phyloP scores from a whole-genome alignment of 2,888 invertebrate genomes.

The Eremobia ochroleuca region DNA sequence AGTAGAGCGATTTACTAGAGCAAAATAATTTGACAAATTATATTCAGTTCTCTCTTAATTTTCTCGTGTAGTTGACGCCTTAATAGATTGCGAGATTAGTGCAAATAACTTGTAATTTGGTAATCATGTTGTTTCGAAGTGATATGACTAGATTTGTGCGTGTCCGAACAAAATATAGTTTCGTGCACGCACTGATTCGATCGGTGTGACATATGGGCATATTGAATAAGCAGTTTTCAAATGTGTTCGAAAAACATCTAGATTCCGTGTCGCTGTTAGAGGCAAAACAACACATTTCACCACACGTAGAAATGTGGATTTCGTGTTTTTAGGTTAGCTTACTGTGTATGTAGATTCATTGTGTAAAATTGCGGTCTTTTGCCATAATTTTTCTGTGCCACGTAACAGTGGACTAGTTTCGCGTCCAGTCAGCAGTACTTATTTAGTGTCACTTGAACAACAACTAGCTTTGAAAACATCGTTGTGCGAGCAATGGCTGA shows the following conservation, averaged over 20 bases:
- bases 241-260: conserved; percentile 14
- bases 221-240: conserved; percentile 28
- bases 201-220: conserved; percentile 16
- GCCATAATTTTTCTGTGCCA: conserved; percentile 10
- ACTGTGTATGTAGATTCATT: conserved; percentile 11
- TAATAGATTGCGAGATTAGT: conserved; percentile 48
- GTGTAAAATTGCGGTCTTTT: conserved; percentile 5
- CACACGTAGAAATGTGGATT: conserved; percentile 23
- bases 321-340: conserved; percentile 22
- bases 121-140: conserved; percentile 13
- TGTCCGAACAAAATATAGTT: conserved; percentile 20
- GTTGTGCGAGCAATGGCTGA: conserved; percentile 74
- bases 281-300: conserved; percentile 21
- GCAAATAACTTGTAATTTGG: conserved; percentile 42
- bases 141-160: conserved; percentile 10
- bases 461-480: conserved; percentile 62
- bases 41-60: conserved; percentile 44
- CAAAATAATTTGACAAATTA: conserved; percentile 63
- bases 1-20: conserved; percentile 60
- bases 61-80: conserved; percentile 49
- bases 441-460: conserved; percentile 58
- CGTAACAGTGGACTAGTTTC: conserved; percentile 4
- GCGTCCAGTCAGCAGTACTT: conserved; percentile 24
- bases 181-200: conserved; percentile 38
- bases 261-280: conserved; percentile 13